Conservation (phyloP, 2,113 vertebrate species). For the Myotis brandtii region DNA sequence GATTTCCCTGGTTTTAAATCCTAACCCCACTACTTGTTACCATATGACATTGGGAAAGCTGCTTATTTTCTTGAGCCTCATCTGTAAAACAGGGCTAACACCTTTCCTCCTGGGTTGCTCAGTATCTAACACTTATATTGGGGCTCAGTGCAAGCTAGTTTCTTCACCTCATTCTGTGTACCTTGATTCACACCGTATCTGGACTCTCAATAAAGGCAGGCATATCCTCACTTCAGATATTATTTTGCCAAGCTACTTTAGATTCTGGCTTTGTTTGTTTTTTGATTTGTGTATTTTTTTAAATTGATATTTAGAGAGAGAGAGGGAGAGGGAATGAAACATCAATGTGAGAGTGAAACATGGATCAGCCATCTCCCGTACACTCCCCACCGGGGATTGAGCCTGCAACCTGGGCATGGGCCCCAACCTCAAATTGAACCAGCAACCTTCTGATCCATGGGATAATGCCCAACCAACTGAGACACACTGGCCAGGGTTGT, state of each 20-base stretch:
- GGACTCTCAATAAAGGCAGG: background rate
- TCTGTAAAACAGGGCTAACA: background rate
- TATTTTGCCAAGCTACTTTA: slow-evolving; percentile 23
- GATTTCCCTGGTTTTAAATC: background rate
- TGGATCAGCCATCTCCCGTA: too few relatives aligned
- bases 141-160: background rate
- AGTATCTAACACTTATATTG: slow-evolving; percentile 30
- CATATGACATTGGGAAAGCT: background rate
- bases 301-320: background rate
- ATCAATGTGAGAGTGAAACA: too few relatives aligned
- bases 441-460: too few relatives aligned
- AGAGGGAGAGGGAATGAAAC: too few relatives aligned
- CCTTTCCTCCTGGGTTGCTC: background rate
- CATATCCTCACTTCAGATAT: background rate
- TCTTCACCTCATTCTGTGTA: background rate
- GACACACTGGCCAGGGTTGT: too few relatives aligned
- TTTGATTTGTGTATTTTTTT: background rate
- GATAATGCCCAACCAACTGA: too few relatives aligned
- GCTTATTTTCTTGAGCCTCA: background rate
- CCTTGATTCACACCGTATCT: background rate
- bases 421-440: too few relatives aligned
- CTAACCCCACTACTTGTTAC: background rate
- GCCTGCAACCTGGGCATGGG: too few relatives aligned
- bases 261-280: background rate
- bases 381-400: too few relatives aligned